phyloP scores from a whole-genome alignment of 2,797 vertebrate genomes.

The Heteromormyrus szaboi region DNA sequence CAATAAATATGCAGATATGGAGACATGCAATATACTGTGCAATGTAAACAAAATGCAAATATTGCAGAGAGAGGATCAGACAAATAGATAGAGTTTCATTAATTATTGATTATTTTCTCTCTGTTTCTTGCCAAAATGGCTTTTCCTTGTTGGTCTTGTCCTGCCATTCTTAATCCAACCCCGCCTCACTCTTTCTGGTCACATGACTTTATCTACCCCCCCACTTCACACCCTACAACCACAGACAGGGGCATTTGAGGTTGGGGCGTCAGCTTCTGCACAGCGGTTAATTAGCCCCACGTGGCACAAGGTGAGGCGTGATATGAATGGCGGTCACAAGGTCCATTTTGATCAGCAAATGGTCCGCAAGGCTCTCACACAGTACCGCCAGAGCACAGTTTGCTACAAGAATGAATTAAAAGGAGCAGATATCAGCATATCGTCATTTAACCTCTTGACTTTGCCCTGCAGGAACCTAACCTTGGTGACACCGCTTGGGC shows the following conservation, averaged over 20 bases:
- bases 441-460: neutral
- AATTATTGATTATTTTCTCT: neutral
- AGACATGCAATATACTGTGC: neutral
- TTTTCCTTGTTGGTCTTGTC: neutral
- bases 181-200: neutral
- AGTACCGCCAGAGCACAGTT: neutral
- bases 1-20: neutral
- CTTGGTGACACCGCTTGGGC: conserved; percentile 20
- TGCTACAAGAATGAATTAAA: conserved; percentile 1
- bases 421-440: neutral
- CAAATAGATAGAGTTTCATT: neutral
- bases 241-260: neutral
- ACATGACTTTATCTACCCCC: neutral
- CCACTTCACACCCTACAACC: neutral
- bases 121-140: neutral
- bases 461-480: conserved; percentile 29
- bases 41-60: neutral
- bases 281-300: neutral
- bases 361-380: neutral
- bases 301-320: neutral
- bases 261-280: neutral
- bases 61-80: neutral
- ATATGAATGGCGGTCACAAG: neutral
- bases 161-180: neutral
- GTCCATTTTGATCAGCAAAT: neutral